Percentiles rank a stretch among this genome's conserved stretches.
Evolutionary conservation across 2,113 vertebrate genomes (phyloP).

Genomic region (Hippolais icterina): DNA sequence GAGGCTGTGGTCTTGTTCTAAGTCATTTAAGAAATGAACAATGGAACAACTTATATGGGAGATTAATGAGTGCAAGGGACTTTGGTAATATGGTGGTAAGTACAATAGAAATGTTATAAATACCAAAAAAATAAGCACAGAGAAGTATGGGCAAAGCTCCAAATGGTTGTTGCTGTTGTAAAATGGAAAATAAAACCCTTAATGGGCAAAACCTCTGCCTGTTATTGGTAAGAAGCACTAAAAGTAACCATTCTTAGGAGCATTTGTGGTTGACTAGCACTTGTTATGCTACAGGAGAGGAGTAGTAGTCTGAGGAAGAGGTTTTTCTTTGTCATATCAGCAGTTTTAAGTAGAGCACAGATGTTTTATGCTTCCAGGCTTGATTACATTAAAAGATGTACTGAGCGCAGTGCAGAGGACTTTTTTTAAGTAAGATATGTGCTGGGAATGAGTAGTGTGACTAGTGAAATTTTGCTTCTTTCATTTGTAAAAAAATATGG

Average conservation of each 20-base stretch:
- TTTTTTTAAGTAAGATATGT: not conserved
- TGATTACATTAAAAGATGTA: not conserved
- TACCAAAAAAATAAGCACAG: constrained; percentile 48
- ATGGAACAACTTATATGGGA: constrained; percentile 25
- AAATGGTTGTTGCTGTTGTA: constrained; percentile 13
- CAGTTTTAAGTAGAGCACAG: constrained; percentile 32
- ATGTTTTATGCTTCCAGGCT: constrained; percentile 21
- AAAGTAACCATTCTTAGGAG: constrained; percentile 59
- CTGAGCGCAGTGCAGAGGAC: not conserved
- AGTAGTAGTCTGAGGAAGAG: constrained; percentile 48
- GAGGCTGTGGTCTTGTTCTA: constrained; percentile 42
- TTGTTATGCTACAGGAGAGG: constrained; percentile 23
- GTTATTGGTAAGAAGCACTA: constrained; percentile 61
- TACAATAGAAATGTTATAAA: constrained; percentile 57
- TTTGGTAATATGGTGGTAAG: constrained; percentile 14
- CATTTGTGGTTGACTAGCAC: constrained; percentile 57
- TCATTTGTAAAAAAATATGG: not conserved
- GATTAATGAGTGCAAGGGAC: constrained; percentile 48
- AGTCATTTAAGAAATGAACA: constrained; percentile 39
- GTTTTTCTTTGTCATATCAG: constrained; percentile 57
- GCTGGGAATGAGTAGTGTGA: not conserved
- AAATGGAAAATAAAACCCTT: constrained; percentile 51
- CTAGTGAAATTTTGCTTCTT: not conserved
- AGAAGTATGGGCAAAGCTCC: constrained; percentile 23
- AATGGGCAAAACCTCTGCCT: constrained; percentile 63